phyloP scores from a whole-genome alignment of 2,888 invertebrate species.

The Heterodera filipjevi region DNA sequence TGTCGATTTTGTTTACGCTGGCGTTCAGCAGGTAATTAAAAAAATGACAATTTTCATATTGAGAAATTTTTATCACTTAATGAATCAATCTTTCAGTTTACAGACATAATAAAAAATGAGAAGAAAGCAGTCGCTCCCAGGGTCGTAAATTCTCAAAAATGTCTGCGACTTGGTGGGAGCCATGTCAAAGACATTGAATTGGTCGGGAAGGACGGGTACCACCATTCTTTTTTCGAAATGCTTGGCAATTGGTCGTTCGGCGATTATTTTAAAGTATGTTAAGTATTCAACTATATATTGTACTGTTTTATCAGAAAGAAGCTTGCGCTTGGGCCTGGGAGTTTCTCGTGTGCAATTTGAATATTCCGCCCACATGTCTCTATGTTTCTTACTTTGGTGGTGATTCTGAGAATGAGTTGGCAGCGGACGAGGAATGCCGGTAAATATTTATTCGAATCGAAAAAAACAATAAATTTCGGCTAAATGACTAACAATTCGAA shows the following conservation, averaged over 20 bases:
- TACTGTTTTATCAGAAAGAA: slow-evolving; percentile 74
- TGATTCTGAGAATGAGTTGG: slow-evolving; percentile 78
- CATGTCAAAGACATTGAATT: slow-evolving; percentile 96
- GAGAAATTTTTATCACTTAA: neutral
- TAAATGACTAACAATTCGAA: neutral
- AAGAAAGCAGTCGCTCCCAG: slow-evolving; percentile 86
- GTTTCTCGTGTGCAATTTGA: slow-evolving; percentile 77
- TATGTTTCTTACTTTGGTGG: slow-evolving; percentile 93
- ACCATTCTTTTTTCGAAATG: slow-evolving; percentile 99
- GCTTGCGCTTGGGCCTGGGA: slow-evolving; percentile 97
- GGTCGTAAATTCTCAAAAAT: slow-evolving; percentile 91
- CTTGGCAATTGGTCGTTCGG: slow-evolving; percentile 99
- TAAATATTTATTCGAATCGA: slow-evolving; percentile 70
- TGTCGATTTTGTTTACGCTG: slow-evolving; percentile 15
- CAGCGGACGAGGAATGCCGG: slow-evolving; percentile 80
- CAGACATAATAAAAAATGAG: slow-evolving; percentile 92
- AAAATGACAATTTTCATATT: too few relatives aligned
- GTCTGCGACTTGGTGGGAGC: slow-evolving; percentile 78
- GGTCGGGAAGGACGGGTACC: slow-evolving; percentile 98
- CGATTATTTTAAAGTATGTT: slow-evolving; percentile 88
- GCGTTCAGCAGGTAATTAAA: slow-evolving; percentile 22
- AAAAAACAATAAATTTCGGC: neutral
- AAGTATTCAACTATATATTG: slow-evolving; percentile 32
- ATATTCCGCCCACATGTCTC: slow-evolving; percentile 81
- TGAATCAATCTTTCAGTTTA: slow-evolving; percentile 73